A percentile compares a stretch with the other conserved stretches of the same genome.
These are phyloP conservation scores for Bradypus variegatus DNA, from an alignment of 2,797 vertebrate species.

Conservation along the genomic window DNA sequence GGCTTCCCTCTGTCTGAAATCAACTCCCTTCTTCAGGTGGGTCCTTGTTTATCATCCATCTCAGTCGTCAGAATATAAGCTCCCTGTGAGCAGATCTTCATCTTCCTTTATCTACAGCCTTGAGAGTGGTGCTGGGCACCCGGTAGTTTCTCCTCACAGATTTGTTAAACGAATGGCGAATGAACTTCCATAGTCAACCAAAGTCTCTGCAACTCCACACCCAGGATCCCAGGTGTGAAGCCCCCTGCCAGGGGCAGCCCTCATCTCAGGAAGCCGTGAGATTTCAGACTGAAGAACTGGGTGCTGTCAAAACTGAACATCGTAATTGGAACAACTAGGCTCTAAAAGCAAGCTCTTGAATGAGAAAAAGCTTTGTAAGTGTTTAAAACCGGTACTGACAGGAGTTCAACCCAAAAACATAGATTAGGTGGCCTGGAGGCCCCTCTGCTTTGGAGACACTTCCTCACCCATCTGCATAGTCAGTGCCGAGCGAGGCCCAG, in stretches of 20 bases:
- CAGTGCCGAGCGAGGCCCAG: background rate
- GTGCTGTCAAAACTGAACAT: background rate
- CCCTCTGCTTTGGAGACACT: background rate
- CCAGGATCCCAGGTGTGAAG: background rate
- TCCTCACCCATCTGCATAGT: background rate
- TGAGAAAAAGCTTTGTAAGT: background rate
- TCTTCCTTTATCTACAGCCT: background rate
- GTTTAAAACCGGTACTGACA: background rate
- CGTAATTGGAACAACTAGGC: background rate
- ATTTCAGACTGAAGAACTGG: background rate
- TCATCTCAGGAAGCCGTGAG: background rate
- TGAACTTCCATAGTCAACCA: background rate
- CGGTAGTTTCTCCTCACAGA: background rate
- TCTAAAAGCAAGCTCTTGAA: background rate
- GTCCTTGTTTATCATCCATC: background rate
- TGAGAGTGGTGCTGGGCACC: background rate
- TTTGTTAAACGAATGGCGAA: background rate
- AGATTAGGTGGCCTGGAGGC: background rate
- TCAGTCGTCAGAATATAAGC: background rate
- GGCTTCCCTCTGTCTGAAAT: background rate
- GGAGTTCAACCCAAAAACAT: background rate
- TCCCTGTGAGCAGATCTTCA: background rate
- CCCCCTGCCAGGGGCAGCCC: background rate
- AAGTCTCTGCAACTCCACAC: background rate
- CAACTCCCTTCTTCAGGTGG: rapidly evolving